A percentile compares a stretch with the other conserved stretches of the same genome.
Conservation (phyloP, 2,797 vertebrate genomes). For the Gila robusta region DNA sequence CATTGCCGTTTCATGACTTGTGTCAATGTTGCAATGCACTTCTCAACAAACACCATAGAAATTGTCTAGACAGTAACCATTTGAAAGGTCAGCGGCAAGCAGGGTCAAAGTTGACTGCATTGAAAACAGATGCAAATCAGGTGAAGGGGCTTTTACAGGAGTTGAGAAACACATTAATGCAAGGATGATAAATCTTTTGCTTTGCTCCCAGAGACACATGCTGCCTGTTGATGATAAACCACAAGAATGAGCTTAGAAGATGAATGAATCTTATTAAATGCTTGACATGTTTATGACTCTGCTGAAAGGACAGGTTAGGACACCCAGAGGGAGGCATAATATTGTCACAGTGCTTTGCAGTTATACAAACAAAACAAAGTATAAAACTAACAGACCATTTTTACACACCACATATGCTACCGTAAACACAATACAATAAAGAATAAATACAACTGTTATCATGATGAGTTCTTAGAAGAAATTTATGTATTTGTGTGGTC, state of each 20-base stretch:
- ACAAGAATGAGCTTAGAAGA: constrained; percentile 8
- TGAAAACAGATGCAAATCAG: not conserved
- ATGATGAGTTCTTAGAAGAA: not conserved
- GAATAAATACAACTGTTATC: not conserved
- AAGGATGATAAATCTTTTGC: constrained; percentile 19
- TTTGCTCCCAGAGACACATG: constrained; percentile 7
- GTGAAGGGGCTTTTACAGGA: not conserved
- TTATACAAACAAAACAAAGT: not conserved
- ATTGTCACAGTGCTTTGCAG: not conserved
- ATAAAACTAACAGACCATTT: not conserved
- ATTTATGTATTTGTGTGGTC: not conserved
- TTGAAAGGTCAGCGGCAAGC: not conserved
- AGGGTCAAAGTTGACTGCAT: constrained; percentile 1
- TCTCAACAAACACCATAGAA: not conserved
- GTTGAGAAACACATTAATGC: constrained; percentile 2
- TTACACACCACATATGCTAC: not conserved
- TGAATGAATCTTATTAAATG: constrained; percentile 36
- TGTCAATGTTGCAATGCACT: too few relatives aligned
- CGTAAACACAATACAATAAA: not conserved
- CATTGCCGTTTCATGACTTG: not conserved
- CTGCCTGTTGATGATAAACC: constrained; percentile 18
- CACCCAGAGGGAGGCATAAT: constrained; percentile 19
- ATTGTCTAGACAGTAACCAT: not conserved
- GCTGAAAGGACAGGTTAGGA: constrained; percentile 27
- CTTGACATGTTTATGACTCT: constrained; percentile 42